Conservation (phyloP, 2,888 invertebrate species). For the Conchocele bisecta region DNA sequence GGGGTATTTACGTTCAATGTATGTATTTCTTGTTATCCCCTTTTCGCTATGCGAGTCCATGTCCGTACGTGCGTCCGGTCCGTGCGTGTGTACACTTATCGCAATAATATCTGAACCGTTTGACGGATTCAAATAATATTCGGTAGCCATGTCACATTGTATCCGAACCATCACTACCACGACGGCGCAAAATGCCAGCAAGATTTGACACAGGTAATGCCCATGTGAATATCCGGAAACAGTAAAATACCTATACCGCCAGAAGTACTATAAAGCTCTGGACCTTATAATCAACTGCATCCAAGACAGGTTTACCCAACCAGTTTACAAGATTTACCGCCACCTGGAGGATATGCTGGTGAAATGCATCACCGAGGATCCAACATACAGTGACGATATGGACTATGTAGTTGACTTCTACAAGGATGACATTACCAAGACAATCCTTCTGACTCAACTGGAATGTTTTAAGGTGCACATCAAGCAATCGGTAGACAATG, state of each 20-base stretch:
- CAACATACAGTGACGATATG: background rate
- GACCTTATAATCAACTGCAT: constrained; percentile 21
- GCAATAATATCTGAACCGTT: no score
- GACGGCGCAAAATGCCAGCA: no score
- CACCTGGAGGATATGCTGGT: constrained; percentile 27
- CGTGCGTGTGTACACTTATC: no score
- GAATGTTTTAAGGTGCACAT: background rate
- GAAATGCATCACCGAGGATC: background rate
- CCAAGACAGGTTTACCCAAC: constrained; percentile 34
- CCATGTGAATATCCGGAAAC: constrained; percentile 13
- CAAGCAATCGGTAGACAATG: background rate
- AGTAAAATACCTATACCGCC: constrained; percentile 14
- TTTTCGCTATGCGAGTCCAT: no score
- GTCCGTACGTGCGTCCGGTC: no score
- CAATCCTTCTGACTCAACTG: background rate
- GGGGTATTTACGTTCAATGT: no score
- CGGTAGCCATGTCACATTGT: no score
- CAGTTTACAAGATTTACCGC: constrained; percentile 18
- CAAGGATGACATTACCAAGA: constrained; percentile 4
- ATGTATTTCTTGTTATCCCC: no score
- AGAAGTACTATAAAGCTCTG: constrained; percentile 31
- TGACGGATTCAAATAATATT: no score
- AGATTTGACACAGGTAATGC: constrained; percentile 18
- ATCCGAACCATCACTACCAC: no score
- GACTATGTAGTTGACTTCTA: background rate